phyloP scores from a whole-genome alignment of 1,140 invertebrate genomes.

The Sinonovacula constricta region DNA sequence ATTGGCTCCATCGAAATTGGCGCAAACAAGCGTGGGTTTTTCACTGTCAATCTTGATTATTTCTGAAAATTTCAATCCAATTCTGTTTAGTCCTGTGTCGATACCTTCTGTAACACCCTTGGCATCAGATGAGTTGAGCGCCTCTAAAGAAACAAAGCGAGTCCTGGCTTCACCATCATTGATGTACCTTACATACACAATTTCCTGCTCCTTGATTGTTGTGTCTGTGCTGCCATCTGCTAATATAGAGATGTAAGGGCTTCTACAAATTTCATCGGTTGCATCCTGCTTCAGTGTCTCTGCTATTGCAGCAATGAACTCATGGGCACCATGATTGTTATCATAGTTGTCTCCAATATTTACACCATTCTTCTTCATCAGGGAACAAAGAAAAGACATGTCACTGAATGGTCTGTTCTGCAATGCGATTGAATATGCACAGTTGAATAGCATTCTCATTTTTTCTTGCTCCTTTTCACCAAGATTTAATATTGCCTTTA shows the following conservation, averaged over 20 bases:
- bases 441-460: constrained; percentile 4
- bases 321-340: neutral
- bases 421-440: neutral
- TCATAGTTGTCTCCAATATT: neutral
- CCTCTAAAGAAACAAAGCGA: neutral
- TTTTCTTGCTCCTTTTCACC: no score
- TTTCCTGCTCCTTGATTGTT: constrained; percentile 11
- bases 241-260: neutral
- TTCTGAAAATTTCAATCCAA: neutral
- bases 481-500: no score
- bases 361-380: neutral
- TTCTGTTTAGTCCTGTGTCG: neutral
- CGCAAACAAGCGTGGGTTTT: constrained; percentile 22
- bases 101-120: constrained; percentile 11
- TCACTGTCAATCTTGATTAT: neutral
- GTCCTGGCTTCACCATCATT: constrained; percentile 7
- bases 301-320: neutral
- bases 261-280: neutral
- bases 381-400: neutral
- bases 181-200: constrained; percentile 23
- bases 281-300: neutral
- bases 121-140: constrained; percentile 18
- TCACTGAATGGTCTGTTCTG: constrained; percentile 16
- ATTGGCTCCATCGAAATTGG: constrained; percentile 16
- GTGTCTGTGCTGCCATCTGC: constrained; percentile 18